phyloP scores from a whole-genome alignment of 1,140 invertebrate genomes.

The Meteorus sp. region DNA sequence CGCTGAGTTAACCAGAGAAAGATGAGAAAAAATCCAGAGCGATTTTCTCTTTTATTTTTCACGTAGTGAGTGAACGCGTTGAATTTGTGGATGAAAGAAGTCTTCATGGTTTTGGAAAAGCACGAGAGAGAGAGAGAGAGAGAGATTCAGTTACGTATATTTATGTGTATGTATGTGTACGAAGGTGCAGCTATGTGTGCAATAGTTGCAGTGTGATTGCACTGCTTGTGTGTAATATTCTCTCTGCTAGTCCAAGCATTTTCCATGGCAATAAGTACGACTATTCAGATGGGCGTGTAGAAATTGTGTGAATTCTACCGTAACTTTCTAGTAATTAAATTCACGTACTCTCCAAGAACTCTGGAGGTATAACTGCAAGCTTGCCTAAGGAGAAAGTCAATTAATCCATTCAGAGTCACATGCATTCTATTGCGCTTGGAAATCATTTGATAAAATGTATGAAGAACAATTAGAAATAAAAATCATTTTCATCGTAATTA shows the following conservation, averaged over 20 bases:
- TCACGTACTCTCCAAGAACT: neutral
- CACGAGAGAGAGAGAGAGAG: neutral
- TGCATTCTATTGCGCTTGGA: neutral
- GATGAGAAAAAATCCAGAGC: neutral
- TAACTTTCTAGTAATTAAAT: constrained; percentile 15
- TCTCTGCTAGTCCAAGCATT: neutral
- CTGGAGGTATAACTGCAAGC: neutral
- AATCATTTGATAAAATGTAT: neutral
- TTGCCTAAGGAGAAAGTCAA: neutral
- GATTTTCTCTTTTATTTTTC: neutral
- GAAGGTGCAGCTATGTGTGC: neutral
- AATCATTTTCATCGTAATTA: neutral
- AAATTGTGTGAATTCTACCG: neutral
- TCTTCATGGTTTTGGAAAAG: too few species aligned
- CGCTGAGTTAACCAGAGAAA: neutral
- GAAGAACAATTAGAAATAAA: too few species aligned
- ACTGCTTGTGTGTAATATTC: neutral
- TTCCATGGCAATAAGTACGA: neutral
- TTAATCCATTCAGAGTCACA: neutral
- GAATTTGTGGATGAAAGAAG: neutral
- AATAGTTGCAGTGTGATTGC: neutral
- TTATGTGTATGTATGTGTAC: neutral
- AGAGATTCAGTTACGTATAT: too few species aligned
- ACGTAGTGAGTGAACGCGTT: too few species aligned
- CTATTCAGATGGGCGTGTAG: neutral